Conservation (phyloP, 2,113 vertebrate species). For the Mus pahari region DNA sequence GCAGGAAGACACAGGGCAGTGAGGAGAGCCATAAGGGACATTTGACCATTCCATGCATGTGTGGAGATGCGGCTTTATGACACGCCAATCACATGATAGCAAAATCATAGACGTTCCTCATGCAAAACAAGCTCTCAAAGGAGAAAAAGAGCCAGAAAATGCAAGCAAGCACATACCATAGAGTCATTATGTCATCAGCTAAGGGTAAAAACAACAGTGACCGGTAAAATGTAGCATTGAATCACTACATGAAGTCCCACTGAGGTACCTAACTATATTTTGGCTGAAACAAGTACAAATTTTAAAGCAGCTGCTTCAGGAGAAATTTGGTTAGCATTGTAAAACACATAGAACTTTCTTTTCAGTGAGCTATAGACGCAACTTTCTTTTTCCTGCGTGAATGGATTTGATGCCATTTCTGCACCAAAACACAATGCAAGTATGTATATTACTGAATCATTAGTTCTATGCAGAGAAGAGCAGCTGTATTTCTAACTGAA, state of each 20-base stretch:
- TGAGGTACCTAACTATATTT: neutral
- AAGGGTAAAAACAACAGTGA: slow-evolving; percentile 72
- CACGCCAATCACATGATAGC: slow-evolving; percentile 87
- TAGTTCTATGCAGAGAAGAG: slow-evolving; percentile 33
- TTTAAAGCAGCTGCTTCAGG: neutral
- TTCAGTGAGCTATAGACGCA: neutral
- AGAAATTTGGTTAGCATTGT: slow-evolving; percentile 4
- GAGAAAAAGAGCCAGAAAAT: slow-evolving; percentile 60
- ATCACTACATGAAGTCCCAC: neutral
- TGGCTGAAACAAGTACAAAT: neutral
- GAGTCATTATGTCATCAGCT: neutral
- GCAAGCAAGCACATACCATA: neutral
- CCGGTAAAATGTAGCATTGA: slow-evolving; percentile 45
- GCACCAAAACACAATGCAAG: too few species aligned
- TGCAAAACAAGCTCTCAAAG: slow-evolving; percentile 65
- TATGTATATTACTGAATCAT: too few species aligned
- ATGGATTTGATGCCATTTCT: neutral
- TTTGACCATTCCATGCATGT: slow-evolving; percentile 87
- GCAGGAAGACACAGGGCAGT: slow-evolving; percentile 82
- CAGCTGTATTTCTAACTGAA: neutral
- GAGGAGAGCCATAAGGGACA: slow-evolving; percentile 81
- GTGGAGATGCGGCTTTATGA: slow-evolving; percentile 85
- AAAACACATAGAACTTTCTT: neutral
- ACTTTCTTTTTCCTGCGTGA: slow-evolving; percentile 46
- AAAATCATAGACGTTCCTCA: slow-evolving; percentile 84